These are phyloP conservation scores for Drosophila anomelani DNA, from an alignment of 2,888 invertebrate species.

Conservation along the genomic window DNA sequence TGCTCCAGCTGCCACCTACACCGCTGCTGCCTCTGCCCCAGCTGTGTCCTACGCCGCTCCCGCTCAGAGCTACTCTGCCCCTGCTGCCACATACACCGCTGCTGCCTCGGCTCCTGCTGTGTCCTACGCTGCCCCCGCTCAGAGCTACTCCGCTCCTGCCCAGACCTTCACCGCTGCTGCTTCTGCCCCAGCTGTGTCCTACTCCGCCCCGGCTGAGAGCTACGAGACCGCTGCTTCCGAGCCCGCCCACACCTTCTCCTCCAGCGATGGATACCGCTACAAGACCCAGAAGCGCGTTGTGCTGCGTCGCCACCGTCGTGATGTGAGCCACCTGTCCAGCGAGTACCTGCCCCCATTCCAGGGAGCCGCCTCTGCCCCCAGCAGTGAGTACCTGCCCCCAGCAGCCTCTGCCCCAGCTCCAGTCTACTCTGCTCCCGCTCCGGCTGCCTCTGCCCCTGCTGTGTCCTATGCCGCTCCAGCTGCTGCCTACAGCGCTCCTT, in stretches of 20 bases:
- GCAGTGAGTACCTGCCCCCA: constrained; percentile 72
- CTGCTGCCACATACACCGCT: neutral
- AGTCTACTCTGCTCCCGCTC: constrained; percentile 54
- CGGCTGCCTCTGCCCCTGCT: constrained; percentile 72
- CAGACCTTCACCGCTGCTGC: constrained; percentile 45
- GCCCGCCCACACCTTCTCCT: constrained; percentile 76
- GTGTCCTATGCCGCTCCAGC: constrained; percentile 59
- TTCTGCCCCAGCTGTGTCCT: constrained; percentile 65
- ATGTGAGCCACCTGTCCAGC: constrained; percentile 74
- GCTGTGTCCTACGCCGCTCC: constrained; percentile 61
- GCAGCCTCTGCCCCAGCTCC: constrained; percentile 62
- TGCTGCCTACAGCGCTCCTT: constrained; percentile 28
- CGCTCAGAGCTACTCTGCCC: constrained; percentile 54
- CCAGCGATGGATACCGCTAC: constrained; percentile 82
- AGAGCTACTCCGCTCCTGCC: constrained; percentile 46
- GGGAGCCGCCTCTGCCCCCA: constrained; percentile 63
- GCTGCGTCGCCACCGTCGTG: constrained; percentile 80
- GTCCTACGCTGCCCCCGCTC: constrained; percentile 50
- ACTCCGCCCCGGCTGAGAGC: constrained; percentile 53
- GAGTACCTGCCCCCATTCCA: constrained; percentile 79
- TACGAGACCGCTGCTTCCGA: constrained; percentile 50
- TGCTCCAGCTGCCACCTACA: constrained; percentile 70
- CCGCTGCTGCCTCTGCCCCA: constrained; percentile 76
- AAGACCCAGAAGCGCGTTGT: constrained; percentile 73
- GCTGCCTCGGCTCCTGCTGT: constrained; percentile 37